Evolutionary conservation across 2,797 vertebrate species (phyloP).

Genomic region (Acanthornis magna): DNA sequence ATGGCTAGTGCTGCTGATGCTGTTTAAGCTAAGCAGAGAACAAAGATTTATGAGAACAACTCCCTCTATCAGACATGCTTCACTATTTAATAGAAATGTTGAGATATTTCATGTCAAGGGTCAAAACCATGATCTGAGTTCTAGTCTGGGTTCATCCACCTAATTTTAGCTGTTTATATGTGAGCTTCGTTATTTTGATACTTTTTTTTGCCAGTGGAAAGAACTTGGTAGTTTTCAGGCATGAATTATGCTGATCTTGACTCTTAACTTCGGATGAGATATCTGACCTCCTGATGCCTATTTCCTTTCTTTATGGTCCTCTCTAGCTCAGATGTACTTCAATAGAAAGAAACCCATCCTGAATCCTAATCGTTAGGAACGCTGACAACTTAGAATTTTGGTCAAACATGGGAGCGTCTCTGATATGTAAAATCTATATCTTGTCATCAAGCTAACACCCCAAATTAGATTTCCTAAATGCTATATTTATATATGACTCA

Average conservation of each 20-base stretch:
- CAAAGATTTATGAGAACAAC: background rate
- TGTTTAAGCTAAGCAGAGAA: background rate
- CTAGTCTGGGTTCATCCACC: background rate
- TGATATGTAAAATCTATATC: background rate
- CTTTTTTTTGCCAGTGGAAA: fast-evolving
- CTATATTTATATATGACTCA: slow-evolving; percentile 58
- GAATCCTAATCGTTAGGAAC: background rate
- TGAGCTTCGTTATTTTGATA: background rate
- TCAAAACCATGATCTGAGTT: background rate
- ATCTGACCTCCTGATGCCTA: background rate
- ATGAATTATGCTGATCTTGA: background rate
- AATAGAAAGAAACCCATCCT: background rate
- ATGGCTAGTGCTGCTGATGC: background rate
- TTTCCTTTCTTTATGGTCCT: background rate
- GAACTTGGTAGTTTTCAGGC: background rate
- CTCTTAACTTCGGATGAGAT: background rate
- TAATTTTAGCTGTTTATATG: background rate
- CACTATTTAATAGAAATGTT: background rate
- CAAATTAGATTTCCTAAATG: slow-evolving; percentile 49
- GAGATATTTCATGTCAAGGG: background rate
- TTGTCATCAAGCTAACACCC: slow-evolving; percentile 3
- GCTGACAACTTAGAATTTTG: background rate
- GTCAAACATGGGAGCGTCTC: background rate
- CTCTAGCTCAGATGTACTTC: background rate
- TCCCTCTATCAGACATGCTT: background rate